Base-by-base conservation (phyloP, 2,113 vertebrate genomes). In the Fulmarus glacialis region DNA sequence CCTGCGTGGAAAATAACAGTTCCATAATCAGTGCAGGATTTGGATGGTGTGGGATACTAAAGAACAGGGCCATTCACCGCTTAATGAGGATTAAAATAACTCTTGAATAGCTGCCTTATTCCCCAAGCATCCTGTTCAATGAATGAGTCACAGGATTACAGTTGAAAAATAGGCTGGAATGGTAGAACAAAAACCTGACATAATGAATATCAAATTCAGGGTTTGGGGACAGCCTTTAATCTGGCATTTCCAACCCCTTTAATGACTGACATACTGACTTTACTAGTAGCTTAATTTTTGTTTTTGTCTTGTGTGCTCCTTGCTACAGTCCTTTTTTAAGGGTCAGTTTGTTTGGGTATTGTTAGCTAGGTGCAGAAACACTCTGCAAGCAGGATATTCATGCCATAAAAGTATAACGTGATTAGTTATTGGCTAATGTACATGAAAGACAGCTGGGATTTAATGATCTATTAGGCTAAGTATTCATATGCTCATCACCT, bases 71-170 rank as follows among this genome's bases (percentile, higher is more conserved):
- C 85, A 93, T 96, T 97, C 96, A 95, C 90, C 10, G 1, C 95
- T 95, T 97, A 95, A 97, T 94, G 97, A 96, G 95, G 95, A 97
- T 94, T 96, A 97, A 97, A 97, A 97, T 97, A 97, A 94, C 96
- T 96, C 93, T 66, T 97, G 95, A 96, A 95, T 93, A 91, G 95
- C 90, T 96, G 93, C 92, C 93, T 97, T 95, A 93, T 96, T 97
- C 97, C 93, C 96, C 1, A 15, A 93, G 96, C 96, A 96, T 96
- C 96, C 93, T 96, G 93, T 45, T 97, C 92, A 73, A 96, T 97
- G 96, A 91, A 80, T 97, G 96, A 97, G 48, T 97, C 97, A 97
- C 85, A 96, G 93, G 90, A 97, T 96, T 96, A 88, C 87, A 73
- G 95, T 2, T 87, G 92, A 90, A 91, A 96, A 96, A 95, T 32